Conservation (phyloP, 2,888 invertebrate genomes). For the Cetonia aurata region DNA sequence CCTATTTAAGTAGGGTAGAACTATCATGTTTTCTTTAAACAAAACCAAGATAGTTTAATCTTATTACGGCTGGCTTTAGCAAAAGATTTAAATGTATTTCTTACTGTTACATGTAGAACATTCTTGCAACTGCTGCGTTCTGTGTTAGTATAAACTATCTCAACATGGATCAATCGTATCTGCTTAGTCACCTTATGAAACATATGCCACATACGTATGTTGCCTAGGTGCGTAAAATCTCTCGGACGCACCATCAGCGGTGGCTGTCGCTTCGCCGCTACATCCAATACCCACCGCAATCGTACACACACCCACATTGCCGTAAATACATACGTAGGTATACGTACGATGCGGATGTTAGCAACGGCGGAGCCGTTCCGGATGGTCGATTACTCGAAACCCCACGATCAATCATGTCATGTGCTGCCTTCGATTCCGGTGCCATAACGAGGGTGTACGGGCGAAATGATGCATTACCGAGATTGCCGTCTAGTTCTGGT, state of each 20-base stretch:
- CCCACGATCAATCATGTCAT: slow-evolving; percentile 48
- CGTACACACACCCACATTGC: not conserved
- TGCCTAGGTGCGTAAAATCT: not conserved
- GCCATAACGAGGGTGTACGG: slow-evolving; percentile 48
- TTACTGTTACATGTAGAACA: too few species aligned
- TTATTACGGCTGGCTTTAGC: too few species aligned
- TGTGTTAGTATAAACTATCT: too few species aligned
- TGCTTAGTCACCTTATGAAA: too few species aligned
- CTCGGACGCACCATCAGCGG: not conserved
- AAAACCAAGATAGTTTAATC: too few species aligned
- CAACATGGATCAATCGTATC: too few species aligned
- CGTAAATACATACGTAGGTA: not conserved
- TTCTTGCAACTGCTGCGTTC: too few species aligned
- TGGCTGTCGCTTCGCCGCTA: not conserved
- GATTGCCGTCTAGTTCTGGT: slow-evolving; percentile 43
- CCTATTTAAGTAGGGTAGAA: too few species aligned
- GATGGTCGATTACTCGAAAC: slow-evolving; percentile 45
- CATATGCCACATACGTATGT: too few species aligned
- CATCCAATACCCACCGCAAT: not conserved
- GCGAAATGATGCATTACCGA: slow-evolving; percentile 50
- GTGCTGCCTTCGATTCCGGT: slow-evolving; percentile 43
- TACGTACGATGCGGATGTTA: slow-evolving; percentile 17
- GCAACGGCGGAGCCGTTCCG: slow-evolving; percentile 38
- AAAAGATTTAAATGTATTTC: too few species aligned
- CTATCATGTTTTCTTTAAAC: too few species aligned